phyloP scores from a whole-genome alignment of 2,888 invertebrate species.

The Limenitis camilla region DNA sequence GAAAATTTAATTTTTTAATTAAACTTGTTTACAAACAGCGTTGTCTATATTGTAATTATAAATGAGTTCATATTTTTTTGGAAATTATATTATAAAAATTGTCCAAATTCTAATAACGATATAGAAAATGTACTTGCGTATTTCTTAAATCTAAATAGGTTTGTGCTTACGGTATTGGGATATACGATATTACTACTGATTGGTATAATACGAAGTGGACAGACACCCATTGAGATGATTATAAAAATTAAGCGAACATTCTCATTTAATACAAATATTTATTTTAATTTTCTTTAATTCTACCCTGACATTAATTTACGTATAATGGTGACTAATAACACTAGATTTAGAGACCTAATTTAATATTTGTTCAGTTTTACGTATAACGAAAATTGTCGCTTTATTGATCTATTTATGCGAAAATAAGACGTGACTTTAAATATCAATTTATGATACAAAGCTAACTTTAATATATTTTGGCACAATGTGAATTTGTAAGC shows the following conservation, averaged over 20 bases:
- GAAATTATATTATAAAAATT: no score
- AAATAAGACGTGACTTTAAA: conserved; percentile 10
- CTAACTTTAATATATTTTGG: conserved; percentile 56
- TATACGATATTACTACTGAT: conserved; percentile 38
- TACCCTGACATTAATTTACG: conserved; percentile 93
- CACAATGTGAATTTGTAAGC: conserved; percentile 63
- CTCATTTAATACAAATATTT: conserved; percentile 55
- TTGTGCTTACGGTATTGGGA: conserved; percentile 58
- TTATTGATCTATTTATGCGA: conserved; percentile 17
- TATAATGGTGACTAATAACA: conserved; percentile 82
- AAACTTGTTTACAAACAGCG: no score
- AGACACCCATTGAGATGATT: conserved; percentile 56
- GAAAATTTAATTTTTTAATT: no score
- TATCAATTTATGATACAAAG: conserved; percentile 4
- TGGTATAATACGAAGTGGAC: conserved; percentile 49
- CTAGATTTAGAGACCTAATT: conserved; percentile 60
- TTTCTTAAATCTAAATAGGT: conserved; percentile 43
- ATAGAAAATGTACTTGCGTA: conserved; percentile 10
- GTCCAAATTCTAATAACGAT: background rate
- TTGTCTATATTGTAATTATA: no score
- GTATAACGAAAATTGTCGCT: conserved; percentile 40
- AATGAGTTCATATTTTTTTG: no score
- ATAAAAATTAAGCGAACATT: conserved; percentile 61
- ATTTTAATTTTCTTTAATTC: conserved; percentile 56
- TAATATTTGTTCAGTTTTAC: conserved; percentile 58